Base-by-base conservation (phyloP, 2,888 invertebrate genomes). In the Eurytoma californica region DNA sequence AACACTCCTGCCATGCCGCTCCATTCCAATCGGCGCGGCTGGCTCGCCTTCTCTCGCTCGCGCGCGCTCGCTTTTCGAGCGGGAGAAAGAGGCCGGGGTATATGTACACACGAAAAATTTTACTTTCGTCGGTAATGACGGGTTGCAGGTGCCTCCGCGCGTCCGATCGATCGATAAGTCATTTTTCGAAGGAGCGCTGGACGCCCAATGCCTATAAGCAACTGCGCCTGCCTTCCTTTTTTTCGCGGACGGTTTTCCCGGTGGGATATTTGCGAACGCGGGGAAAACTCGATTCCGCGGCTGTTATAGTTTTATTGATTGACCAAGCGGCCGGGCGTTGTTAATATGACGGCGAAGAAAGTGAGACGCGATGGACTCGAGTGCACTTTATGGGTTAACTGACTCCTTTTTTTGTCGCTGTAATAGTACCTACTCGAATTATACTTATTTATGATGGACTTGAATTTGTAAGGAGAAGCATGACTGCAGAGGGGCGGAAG, bases 1-100 rank as follows among this genome's bases (percentile, higher is more conserved):
- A 90, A 90, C 87, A 88, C 88, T 87, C 86, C 84, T 85, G 86
- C 86, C 86, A 86, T 87, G 86, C 87, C 87, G 85, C 87, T 86
- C 87, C 86, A 85, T 89, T 87, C 87, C 87, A 84, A 86, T 86
- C 86, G 87, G 86, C 84, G 84, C 70, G 47, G 1, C 24, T 24
- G 55, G 55, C 74, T 66, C 39, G 58, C 39, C 39, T 39, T 39
- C 39, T 39, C 67, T 49, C 49, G 14, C n/a, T 18, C 28, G 47
- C 55, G 20, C n/a, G 58, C 30, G 18, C 57, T 47, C 16, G 24
- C n/a, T 30, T 51, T 18, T 3, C 28, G 20, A 49, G 16, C 53
- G 13, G 12, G 30, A 74, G 67, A 74, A 74, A 68, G 67, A 68
- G 49, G 13, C 28, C 28, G 3, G 7, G 5, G 16, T 65, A 75